Percentiles rank a stretch among this genome's conserved stretches.
These are phyloP conservation scores for Megamerina dolium DNA, from an alignment of 2,888 invertebrate genomes.

Conservation along the genomic window DNA sequence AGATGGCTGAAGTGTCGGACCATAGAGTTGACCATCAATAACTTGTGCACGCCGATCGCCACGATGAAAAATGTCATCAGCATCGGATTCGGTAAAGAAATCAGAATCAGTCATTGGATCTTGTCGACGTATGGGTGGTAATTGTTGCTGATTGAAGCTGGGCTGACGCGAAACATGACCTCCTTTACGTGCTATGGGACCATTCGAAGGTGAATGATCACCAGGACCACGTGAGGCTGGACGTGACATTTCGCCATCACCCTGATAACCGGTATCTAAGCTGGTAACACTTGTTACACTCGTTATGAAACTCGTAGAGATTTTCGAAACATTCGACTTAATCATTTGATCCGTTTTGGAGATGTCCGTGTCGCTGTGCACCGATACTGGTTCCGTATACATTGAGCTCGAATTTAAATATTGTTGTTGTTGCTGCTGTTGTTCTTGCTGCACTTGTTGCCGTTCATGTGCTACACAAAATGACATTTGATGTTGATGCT, in stretches of 20 bases:
- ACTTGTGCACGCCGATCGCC: constrained; percentile 75
- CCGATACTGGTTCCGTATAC: constrained; percentile 20
- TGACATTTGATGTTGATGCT: constrained; percentile 18
- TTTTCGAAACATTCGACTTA: constrained; percentile 60
- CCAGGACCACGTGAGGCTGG: constrained; percentile 74
- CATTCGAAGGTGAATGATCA: constrained; percentile 64
- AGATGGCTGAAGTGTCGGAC: constrained; percentile 52
- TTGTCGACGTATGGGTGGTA: constrained; percentile 61
- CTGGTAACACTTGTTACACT: constrained; percentile 88
- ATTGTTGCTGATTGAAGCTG: constrained; percentile 44
- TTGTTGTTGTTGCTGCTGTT: constrained; percentile 19
- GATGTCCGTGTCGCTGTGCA: constrained; percentile 24
- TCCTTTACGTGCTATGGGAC: constrained; percentile 36
- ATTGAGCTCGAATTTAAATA: constrained; percentile 13
- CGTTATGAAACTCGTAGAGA: constrained; percentile 72
- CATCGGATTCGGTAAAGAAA: constrained; percentile 85
- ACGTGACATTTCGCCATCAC: constrained; percentile 83
- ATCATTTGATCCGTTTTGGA: constrained; percentile 53
- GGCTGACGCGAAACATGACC: constrained; percentile 49
- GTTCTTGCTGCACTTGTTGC: constrained; percentile 18
- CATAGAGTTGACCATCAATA: constrained; percentile 85
- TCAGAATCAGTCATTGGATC: constrained; percentile 90
- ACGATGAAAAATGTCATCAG: constrained; percentile 65
- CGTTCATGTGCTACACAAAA: constrained; percentile 6
- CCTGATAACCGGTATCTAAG: constrained; percentile 89